Base-by-base conservation (phyloP, 37 sponge, comb jelly and placozoan species). In the Geodia barretti region DNA sequence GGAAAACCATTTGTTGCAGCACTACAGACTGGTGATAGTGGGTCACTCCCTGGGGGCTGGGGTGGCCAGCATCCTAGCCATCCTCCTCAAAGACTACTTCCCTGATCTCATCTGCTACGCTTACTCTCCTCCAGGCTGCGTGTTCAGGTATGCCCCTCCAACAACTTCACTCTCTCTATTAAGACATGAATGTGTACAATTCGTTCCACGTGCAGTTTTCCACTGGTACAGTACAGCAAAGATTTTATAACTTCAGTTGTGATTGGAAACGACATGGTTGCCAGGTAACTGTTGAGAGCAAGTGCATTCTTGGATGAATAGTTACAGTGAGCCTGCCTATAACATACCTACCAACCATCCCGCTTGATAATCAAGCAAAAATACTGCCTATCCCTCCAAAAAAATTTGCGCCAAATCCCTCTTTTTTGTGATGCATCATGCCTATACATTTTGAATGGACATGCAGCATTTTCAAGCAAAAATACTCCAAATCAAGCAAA, bases 61-160 rank as follows among this genome's bases (percentile, higher is more conserved):
- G 1, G 82, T 83, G 68, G 84, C 79, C n/a, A 83, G 84, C 54
- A 41, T 83, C 26, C 84, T 83, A 9, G 72, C 82, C 40, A n/a
- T 86, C 23, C 74, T 86, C 24, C 68, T 86, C 39, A 65, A 66
- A 38, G 70, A 34, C 24, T 29, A 75, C n/a, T 86, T 73, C 42
- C 68, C 59, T 37, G 76, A 76, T 21, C 42, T 86, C 0, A 42
- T 35, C 43, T 88, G 88, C 65, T 81, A 63, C 71, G 82, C 77
- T 47, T 82, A 71, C 78, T 88, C 88, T 40, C 83, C 88, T 54
- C 88, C 88, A 9, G 88, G 88, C 1, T 81, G 78, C 28, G 41
- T 79, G 23, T 75, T 86, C 62, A 86, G 79, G 86, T 86, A 39
- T 37, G 66, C 24, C 2, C 29, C 14, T 26, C 25, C 19, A 63